These are phyloP conservation scores for Craseonycteris thonglongyai DNA, from an alignment of 2,113 vertebrate genomes.

Conservation along the genomic window DNA sequence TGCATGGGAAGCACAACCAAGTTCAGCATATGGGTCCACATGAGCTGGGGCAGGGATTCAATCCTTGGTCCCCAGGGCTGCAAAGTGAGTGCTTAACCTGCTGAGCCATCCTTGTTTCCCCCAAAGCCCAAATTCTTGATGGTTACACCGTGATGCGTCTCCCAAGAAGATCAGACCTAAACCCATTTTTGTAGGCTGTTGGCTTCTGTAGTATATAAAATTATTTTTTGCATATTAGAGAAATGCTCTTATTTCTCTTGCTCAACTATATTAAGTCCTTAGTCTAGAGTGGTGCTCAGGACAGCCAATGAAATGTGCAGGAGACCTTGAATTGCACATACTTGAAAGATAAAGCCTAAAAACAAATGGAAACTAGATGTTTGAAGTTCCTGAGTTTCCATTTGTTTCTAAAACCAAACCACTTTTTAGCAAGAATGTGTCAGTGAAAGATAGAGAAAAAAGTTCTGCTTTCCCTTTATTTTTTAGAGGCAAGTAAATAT, in stretches of 20 bases:
- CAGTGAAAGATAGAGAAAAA: not conserved
- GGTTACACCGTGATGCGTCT: not conserved
- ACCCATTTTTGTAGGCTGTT: not conserved
- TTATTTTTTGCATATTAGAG: not conserved
- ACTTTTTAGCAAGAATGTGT: not conserved
- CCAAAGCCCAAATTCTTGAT: not conserved
- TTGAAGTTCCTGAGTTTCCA: not conserved
- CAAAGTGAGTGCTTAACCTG: too few species aligned
- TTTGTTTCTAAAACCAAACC: constrained; percentile 35
- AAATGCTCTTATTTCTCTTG: not conserved
- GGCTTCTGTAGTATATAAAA: not conserved
- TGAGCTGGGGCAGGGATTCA: too few species aligned
- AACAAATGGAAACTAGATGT: not conserved
- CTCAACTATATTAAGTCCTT: not conserved
- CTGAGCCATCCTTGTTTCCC: too few species aligned
- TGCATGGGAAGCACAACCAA: too few species aligned
- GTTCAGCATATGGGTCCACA: too few species aligned
- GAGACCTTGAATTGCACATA: not conserved
- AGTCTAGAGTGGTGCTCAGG: not conserved
- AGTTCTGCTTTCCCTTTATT: not conserved
- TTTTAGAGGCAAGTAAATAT: constrained; percentile 1
- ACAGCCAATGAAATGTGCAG: not conserved
- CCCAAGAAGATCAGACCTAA: not conserved
- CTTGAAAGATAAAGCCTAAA: not conserved
- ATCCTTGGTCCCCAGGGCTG: too few species aligned